Evolutionary conservation across 2,113 vertebrate genomes (phyloP), one percentile per base, ranked within the genome.

Genomic region (Steatornis caripensis): DNA sequence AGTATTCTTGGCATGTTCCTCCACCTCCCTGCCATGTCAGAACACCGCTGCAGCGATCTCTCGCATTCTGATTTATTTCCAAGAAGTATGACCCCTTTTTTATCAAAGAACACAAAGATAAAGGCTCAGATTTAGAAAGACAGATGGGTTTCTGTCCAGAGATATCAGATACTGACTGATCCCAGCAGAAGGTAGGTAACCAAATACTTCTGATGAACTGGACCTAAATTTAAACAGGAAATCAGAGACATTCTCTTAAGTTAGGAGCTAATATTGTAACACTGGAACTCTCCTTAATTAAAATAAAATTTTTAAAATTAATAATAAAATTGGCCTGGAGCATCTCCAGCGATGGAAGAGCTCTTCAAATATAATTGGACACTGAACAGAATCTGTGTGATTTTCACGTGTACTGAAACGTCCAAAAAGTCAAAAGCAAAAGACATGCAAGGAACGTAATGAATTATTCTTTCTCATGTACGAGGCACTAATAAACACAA

Each of bases 121-220:
- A 93, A 95, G 77, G 89, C 94, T 96, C 91, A 84, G 95, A 87
- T 89, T 94, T 87, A 96, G 89, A 48, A 81, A 84, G 89, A 96
- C 91, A 97, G 89, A 96, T 92, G 91, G 91, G 77, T 89, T 93
- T 95, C 93, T 92, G 71, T 84, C 43, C 84, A 62, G 65, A 75
- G 37, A 76, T 32, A 96, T 93, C 94, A 84, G 84, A 97, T 95
- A 84, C 51, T 87, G 84, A 95, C 57, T 96, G 94, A 95, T 91
- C 65, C 89, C 62, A 91, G 93, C 93, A 95, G 95, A 96, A 96
- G 94, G 94, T 16, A 89, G 74, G 91, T 89, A 96, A 96, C 78
- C 1, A 0, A 86, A 94, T 87, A 95, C 93, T 94, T 85, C 2
- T 87, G 57, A 89, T 90, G 87, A 91, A 85, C 2, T 2, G 46